phyloP scores from a whole-genome alignment of 30 jellyfish, hydroid and myxozoan species.

The Cassiopea xamachana region DNA sequence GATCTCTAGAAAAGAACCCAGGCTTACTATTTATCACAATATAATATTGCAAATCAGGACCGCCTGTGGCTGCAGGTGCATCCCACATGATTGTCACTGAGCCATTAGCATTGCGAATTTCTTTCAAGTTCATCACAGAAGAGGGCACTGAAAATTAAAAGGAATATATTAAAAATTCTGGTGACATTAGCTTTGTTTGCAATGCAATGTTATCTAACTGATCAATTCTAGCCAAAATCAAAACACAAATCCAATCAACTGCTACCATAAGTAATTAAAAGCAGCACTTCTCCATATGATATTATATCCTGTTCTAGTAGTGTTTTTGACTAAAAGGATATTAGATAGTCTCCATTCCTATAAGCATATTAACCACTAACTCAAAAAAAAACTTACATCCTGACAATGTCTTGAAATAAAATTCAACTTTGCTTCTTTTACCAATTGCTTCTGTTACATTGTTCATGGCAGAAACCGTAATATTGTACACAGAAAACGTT shows the following conservation, averaged over 20 bases:
- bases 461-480: slow-evolving; percentile 18
- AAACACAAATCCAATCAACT: too few relatives aligned
- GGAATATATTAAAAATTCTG: not conserved
- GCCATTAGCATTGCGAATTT: slow-evolving; percentile 17
- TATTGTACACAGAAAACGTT: not conserved
- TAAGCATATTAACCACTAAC: not conserved
- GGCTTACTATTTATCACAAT: not conserved
- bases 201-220: too few relatives aligned
- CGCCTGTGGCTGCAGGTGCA: slow-evolving; percentile 20
- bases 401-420: not conserved
- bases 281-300: too few relatives aligned
- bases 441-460: slow-evolving; percentile 23
- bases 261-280: too few relatives aligned
- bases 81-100: slow-evolving; percentile 21
- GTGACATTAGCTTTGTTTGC: too few relatives aligned
- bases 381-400: not conserved
- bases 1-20: not conserved
- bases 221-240: too few relatives aligned
- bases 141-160: not conserved
- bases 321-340: too few relatives aligned
- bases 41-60: slow-evolving; percentile 10
- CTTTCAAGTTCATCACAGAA: not conserved
- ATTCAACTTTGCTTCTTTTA: not conserved
- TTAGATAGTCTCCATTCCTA: not conserved
- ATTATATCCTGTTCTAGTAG: too few relatives aligned